These are phyloP conservation scores for Tragelaphus buxtoni DNA, from an alignment of 2,113 vertebrate species.

Conservation along the genomic window DNA sequence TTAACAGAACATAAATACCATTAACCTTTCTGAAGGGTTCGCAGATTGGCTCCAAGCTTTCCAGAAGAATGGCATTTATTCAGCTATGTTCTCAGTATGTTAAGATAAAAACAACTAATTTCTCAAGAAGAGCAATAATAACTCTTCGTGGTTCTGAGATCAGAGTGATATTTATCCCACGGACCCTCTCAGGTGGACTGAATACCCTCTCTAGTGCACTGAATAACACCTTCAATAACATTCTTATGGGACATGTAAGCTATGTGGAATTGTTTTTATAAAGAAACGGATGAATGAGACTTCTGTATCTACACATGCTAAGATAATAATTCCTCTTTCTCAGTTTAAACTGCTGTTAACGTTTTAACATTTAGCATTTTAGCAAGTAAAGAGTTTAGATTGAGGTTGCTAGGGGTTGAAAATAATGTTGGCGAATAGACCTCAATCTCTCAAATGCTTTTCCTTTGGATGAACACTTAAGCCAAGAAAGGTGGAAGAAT, in stretches of 20 bases:
- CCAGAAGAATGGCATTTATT: not conserved
- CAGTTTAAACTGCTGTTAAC: not conserved
- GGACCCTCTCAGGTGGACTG: not conserved
- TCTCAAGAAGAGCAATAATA: not conserved
- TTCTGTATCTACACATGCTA: not conserved
- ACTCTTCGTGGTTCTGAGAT: not conserved
- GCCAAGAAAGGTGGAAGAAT: not conserved
- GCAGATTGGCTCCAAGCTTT: not conserved
- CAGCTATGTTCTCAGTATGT: not conserved
- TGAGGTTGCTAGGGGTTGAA: not conserved
- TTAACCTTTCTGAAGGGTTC: not conserved
- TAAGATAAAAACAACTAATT: not conserved
- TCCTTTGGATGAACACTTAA: not conserved
- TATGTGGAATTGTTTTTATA: not conserved
- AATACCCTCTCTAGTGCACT: not conserved
- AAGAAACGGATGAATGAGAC: not conserved
- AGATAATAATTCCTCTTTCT: not conserved
- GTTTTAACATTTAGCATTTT: not conserved
- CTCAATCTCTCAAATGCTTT: not conserved
- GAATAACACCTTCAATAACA: not conserved
- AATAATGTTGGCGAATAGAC: not conserved
- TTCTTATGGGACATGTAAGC: not conserved
- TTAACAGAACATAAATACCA: conserved; percentile 4
- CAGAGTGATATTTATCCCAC: not conserved
- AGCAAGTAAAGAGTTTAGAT: not conserved